Base-by-base conservation (phyloP, 2,888 invertebrate genomes). In the Amphipoea lucens region DNA sequence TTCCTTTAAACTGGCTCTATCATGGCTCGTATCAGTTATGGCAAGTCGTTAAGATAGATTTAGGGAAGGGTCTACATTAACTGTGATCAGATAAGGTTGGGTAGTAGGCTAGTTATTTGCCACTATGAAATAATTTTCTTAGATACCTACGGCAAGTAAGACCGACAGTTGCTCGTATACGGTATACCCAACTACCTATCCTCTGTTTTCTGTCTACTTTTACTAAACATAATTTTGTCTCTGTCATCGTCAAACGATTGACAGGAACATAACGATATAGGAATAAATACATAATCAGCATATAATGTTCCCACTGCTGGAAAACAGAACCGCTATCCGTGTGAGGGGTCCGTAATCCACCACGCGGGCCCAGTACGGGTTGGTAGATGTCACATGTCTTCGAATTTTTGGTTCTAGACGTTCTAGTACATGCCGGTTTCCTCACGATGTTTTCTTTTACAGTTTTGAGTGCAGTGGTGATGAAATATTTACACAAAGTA, bases 1-100 rank as follows among this genome's bases (percentile, higher is more conserved):
- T 36, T 42, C 42, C 14, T n/a, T 12, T 48, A 40, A 57, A 23
- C 11, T 42, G 29, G 23, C 29, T 72, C 36, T 67, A 60, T 76
- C 67, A 17, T 54, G 45, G 7, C 29, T 54, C 36, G 6, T 40
- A 48, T 66, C 78, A 0, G 14, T 40, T 63, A 20, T 5, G 54
- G 51, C 14, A 23, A 45, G n/a, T 45, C 66, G 66, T 82, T 60
- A 82, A 60, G 82, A 36, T 62, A 82, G 11, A 45, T 60, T 82
- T 12, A 42, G 29, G 42, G 29, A 75, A 57, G 29, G 57, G 20
- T n/a, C n/a, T 11, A 40, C 63, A n/a, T 40, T 40, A 40, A 42
- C 48, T 66, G 57, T 76, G 75, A 79, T 76, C 57, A n/a, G 77
- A 57, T 66, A 60, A 36, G 42, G 76, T 51, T 76, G 57, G 57